Evolutionary conservation across 2,888 invertebrate species (phyloP).

Genomic region (Stenoptilia bipunctidactyla): DNA sequence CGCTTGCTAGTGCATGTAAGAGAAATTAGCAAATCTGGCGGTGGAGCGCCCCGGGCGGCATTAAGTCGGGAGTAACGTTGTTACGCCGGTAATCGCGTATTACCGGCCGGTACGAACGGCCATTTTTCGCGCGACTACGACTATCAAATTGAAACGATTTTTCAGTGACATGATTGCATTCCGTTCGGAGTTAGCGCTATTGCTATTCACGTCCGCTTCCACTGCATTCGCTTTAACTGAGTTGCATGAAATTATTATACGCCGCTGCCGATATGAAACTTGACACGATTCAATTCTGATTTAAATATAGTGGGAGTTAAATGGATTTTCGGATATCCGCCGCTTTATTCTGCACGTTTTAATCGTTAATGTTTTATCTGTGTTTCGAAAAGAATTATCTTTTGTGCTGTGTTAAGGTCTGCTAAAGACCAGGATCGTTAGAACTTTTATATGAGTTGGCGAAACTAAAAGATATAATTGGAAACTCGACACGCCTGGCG

Average conservation of each 20-base stretch:
- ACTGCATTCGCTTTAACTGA: neutral
- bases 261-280: neutral
- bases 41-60: slow-evolving; percentile 44
- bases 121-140: slow-evolving; percentile 43
- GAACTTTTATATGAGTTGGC: slow-evolving; percentile 65
- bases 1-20: slow-evolving; percentile 28
- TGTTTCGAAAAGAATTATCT: too few relatives aligned
- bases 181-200: slow-evolving; percentile 35
- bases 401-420: neutral
- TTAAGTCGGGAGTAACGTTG: slow-evolving; percentile 64
- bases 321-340: neutral
- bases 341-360: too few relatives aligned
- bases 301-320: neutral
- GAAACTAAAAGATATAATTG: slow-evolving; percentile 61
- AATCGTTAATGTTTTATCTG: too few relatives aligned
- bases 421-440: slow-evolving; percentile 38
- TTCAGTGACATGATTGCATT: slow-evolving; percentile 52
- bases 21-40: slow-evolving; percentile 44
- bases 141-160: slow-evolving; percentile 56
- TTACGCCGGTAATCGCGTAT: slow-evolving; percentile 59
- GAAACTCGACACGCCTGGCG: slow-evolving; percentile 50
- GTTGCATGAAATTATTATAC: slow-evolving; percentile 1
- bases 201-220: slow-evolving; percentile 23
- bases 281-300: neutral
- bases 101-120: slow-evolving; percentile 39